These are phyloP conservation scores for Xylocopa sonorina DNA, from an alignment of 1,140 invertebrate genomes.

Conservation along the genomic window DNA sequence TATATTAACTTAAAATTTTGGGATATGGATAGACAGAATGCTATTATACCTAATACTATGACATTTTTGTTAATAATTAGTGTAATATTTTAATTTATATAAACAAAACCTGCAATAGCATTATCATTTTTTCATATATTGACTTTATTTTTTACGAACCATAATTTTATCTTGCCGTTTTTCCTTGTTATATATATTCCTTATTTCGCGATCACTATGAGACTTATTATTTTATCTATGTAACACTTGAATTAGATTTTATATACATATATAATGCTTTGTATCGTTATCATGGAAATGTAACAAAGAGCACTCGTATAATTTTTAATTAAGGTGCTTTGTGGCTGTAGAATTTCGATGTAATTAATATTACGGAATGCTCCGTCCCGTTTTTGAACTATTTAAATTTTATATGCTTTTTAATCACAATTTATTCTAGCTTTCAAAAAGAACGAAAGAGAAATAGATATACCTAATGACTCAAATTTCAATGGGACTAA, in stretches of 20 bases:
- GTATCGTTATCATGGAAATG: slow-evolving; percentile 7
- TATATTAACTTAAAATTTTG: slow-evolving; percentile 60
- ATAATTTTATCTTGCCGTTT: slow-evolving; percentile 30
- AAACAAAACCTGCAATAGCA: slow-evolving; percentile 68
- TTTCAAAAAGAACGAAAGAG: slow-evolving; percentile 48
- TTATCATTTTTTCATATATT: slow-evolving; percentile 54
- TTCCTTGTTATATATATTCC: slow-evolving; percentile 26
- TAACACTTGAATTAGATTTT: slow-evolving; percentile 12
- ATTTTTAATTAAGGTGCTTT: slow-evolving; percentile 51
- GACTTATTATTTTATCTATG: not conserved
- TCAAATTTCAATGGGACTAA: slow-evolving; percentile 33
- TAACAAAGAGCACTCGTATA: slow-evolving; percentile 25
- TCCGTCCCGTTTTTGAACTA: slow-evolving; percentile 67
- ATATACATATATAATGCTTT: slow-evolving; percentile 31
- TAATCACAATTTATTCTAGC: slow-evolving; percentile 43
- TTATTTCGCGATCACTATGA: not conserved
- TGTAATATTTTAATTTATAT: slow-evolving; percentile 76
- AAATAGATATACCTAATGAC: slow-evolving; percentile 11
- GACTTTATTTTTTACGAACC: slow-evolving; percentile 17
- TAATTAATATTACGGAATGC: slow-evolving; percentile 56
- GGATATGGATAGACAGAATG: slow-evolving; percentile 56
- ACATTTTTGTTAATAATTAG: slow-evolving; percentile 69
- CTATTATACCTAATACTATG: slow-evolving; percentile 63
- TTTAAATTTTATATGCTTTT: slow-evolving; percentile 66
- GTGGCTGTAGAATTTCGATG: slow-evolving; percentile 39